Percentiles rank a stretch among this genome's conserved stretches.
Evolutionary conservation across 2,888 invertebrate species (phyloP).

Genomic region (Stenchaetothrips biformis): DNA sequence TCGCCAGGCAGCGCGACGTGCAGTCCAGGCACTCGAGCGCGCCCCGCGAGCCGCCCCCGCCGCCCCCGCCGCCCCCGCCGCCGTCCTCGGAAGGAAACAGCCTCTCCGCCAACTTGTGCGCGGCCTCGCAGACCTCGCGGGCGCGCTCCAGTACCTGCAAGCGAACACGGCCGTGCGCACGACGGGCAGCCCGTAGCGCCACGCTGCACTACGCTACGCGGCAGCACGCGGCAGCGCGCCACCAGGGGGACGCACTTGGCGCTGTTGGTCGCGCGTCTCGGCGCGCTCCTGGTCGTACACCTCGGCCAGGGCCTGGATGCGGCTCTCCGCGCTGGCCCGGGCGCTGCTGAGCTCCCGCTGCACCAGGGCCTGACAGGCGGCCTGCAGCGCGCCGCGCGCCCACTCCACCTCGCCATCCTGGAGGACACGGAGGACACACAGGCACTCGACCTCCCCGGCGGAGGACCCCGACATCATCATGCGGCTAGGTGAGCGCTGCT

Average conservation of each 20-base stretch:
- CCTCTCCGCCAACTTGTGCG: conserved; percentile 17
- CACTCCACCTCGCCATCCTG: conserved; percentile 19
- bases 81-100: neutral
- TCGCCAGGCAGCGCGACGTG: neutral
- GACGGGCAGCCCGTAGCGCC: neutral
- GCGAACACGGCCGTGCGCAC: neutral
- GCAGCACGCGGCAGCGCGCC: no score
- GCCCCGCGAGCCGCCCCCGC: neutral
- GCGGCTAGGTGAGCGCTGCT: neutral
- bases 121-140: conserved; percentile 1
- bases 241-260: neutral
- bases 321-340: conserved; percentile 2
- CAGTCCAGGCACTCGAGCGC: conserved; percentile 10
- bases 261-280: conserved; percentile 5
- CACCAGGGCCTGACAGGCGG: conserved; percentile 22
- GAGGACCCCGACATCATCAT: neutral
- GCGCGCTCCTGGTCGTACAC: conserved; percentile 20
- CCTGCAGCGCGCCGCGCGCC: conserved; percentile 28
- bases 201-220: no score
- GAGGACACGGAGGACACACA: neutral
- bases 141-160: conserved; percentile 12
- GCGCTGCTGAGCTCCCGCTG: conserved; percentile 7
- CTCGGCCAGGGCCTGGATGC: conserved; percentile 20
- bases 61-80: neutral
- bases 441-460: neutral